A percentile compares a stretch with the other conserved stretches of the same genome.
These are phyloP conservation scores for Leptosomus discolor DNA, from an alignment of 2,113 vertebrate species.

Conservation along the genomic window DNA sequence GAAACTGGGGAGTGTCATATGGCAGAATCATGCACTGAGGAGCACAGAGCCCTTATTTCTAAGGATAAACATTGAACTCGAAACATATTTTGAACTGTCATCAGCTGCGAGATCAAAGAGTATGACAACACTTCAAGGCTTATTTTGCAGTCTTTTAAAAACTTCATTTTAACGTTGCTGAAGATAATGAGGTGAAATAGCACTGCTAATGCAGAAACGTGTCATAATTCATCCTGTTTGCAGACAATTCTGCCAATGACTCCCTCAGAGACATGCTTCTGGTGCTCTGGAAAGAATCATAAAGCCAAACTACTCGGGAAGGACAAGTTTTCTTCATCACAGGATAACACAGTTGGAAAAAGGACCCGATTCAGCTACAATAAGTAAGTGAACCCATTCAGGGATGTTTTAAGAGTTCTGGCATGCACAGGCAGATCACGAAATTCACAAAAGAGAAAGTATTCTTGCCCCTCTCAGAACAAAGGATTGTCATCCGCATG, in stretches of 20 bases:
- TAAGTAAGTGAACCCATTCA: neutral
- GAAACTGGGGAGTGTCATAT: neutral
- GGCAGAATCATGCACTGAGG: neutral
- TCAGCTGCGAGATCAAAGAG: conserved; percentile 31
- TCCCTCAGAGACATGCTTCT: neutral
- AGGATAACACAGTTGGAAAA: neutral
- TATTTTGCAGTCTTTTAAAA: conserved; percentile 9
- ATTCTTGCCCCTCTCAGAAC: neutral
- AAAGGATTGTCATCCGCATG: neutral
- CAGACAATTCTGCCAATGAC: neutral
- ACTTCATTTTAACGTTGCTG: neutral
- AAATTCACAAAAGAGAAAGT: neutral
- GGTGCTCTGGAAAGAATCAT: neutral
- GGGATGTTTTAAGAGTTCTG: neutral
- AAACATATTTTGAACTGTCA: conserved; percentile 50
- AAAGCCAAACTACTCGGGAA: neutral
- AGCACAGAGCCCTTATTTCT: neutral
- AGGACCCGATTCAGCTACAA: neutral
- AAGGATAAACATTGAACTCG: conserved; percentile 29
- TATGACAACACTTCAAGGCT: conserved; percentile 32
- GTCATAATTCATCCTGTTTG: neutral
- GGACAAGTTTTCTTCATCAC: neutral
- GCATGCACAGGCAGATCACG: neutral
- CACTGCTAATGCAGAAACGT: neutral
- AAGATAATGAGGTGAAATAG: conserved; percentile 43